A percentile compares a stretch with the other conserved stretches of the same genome.
These are phyloP conservation scores for Hypanus sabinus DNA, from an alignment of 2,113 vertebrate genomes.

Conservation along the genomic window DNA sequence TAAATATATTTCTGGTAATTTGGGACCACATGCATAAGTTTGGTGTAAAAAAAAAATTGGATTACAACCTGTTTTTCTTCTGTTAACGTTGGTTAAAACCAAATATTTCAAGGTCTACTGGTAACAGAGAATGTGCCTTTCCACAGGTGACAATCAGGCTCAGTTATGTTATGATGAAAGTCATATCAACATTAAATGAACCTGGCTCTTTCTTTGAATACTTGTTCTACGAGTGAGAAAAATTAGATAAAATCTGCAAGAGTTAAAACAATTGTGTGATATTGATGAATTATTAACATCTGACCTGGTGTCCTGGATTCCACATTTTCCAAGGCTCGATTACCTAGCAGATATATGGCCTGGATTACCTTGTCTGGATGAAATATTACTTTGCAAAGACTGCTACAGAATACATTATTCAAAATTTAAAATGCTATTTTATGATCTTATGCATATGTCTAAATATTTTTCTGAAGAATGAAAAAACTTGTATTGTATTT, in stretches of 20 bases:
- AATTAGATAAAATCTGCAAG: background rate
- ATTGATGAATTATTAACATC: slow-evolving; percentile 19
- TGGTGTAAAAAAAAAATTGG: no score
- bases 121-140: background rate
- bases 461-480: background rate
- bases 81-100: no score
- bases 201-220: background rate
- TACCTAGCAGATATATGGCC: background rate
- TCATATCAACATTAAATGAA: background rate
- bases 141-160: background rate
- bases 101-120: background rate
- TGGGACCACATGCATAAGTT: no score
- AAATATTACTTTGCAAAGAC: background rate
- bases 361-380: background rate
- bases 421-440: background rate
- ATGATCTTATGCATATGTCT: background rate
- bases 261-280: background rate
- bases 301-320: background rate
- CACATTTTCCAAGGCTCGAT: background rate
- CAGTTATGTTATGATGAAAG: background rate
- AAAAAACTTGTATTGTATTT: background rate
- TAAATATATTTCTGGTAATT: no score
- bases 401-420: background rate
- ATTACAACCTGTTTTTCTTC: no score
- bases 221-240: background rate